These are phyloP conservation scores for Sesamia nonagrioides DNA, from an alignment of 1,140 invertebrate species.

Conservation along the genomic window DNA sequence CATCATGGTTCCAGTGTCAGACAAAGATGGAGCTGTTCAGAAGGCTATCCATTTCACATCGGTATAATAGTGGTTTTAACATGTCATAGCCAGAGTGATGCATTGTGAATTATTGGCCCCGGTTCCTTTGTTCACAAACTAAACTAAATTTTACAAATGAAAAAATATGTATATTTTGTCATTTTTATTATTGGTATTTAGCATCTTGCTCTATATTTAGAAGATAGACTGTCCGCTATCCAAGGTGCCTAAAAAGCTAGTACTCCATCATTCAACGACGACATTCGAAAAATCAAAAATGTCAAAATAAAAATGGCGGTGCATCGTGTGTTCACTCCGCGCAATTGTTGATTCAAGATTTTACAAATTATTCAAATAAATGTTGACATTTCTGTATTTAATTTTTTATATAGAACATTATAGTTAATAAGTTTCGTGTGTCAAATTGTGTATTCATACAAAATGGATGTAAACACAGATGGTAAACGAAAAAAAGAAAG, in stretches of 20 bases:
- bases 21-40: too few relatives aligned
- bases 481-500: constrained; percentile 73
- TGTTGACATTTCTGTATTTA: background rate
- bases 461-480: constrained; percentile 68
- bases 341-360: constrained; percentile 10
- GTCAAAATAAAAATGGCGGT: constrained; percentile 48
- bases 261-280: background rate
- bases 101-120: too few relatives aligned
- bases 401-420: background rate
- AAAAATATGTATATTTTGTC: too few relatives aligned
- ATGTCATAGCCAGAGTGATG: too few relatives aligned
- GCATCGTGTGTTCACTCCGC: constrained; percentile 12
- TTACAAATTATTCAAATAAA: background rate
- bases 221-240: too few relatives aligned
- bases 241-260: background rate
- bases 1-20: too few relatives aligned
- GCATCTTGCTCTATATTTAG: too few relatives aligned
- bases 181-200: too few relatives aligned
- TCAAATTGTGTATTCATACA: constrained; percentile 11
- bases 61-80: too few relatives aligned
- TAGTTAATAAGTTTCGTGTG: background rate
- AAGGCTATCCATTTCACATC: too few relatives aligned
- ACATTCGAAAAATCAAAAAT: background rate
- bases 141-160: too few relatives aligned
- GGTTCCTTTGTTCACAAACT: too few relatives aligned